Conservation (phyloP, 92 coral and sea anemone species). For the Metridium senile region DNA sequence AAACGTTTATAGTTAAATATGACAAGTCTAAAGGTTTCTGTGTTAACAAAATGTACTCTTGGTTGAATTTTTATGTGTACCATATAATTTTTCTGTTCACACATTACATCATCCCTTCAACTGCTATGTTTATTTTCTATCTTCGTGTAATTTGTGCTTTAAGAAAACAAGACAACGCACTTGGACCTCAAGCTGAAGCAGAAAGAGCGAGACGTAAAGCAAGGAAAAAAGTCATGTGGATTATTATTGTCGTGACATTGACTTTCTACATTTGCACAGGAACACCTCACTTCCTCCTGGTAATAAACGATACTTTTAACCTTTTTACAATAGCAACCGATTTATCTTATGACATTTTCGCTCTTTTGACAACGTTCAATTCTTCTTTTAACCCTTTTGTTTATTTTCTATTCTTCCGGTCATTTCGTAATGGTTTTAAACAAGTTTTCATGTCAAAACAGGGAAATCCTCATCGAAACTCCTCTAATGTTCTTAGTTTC, state of each 20-base stretch:
- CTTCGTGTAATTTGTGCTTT: neutral
- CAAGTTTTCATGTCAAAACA: neutral
- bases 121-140: neutral
- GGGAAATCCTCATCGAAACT: neutral
- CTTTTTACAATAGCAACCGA: neutral
- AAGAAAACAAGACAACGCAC: neutral
- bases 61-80: neutral
- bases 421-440: neutral
- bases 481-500: neutral
- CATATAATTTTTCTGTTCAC: neutral
- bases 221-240: constrained; percentile 1
- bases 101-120: neutral
- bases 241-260: neutral
- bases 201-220: neutral
- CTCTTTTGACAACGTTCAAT: neutral
- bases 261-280: neutral
- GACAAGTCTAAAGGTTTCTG: neutral
- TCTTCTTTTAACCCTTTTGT: neutral
- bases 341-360: neutral
- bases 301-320: neutral
- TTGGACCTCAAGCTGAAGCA: constrained; percentile 5
- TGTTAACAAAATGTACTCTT: neutral
- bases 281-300: neutral
- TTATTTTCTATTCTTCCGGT: neutral
- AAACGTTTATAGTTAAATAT: neutral